Conservation (phyloP, 2,888 invertebrate genomes). For the Achlya flavicornis region DNA sequence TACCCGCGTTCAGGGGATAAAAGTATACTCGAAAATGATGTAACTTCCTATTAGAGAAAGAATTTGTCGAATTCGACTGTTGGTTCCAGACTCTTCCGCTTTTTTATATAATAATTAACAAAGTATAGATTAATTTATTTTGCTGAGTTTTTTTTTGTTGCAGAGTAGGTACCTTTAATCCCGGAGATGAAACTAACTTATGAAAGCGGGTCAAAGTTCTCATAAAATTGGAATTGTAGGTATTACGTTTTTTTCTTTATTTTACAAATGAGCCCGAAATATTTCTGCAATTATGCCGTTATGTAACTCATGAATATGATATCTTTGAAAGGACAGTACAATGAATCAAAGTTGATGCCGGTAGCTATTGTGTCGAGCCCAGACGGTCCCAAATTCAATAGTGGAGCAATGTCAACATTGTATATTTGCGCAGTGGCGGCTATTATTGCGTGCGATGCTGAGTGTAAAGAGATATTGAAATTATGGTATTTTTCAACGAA, state of each 20-base stretch:
- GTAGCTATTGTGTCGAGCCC: constrained; percentile 4
- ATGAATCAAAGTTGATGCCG: constrained; percentile 2
- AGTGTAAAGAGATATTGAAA: neutral
- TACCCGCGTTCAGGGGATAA: no score
- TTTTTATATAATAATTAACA: no score
- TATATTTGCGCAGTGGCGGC: neutral
- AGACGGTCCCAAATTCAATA: constrained; percentile 6
- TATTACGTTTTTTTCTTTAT: neutral
- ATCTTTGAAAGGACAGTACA: constrained; percentile 5
- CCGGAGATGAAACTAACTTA: no score
- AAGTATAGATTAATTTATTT: no score
- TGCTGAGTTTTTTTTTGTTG: no score
- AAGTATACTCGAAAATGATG: no score
- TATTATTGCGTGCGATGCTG: neutral
- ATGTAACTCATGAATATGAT: neutral
- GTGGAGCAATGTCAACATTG: constrained; percentile 2
- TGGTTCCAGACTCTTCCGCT: no score
- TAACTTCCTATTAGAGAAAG: no score
- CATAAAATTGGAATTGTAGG: no score
- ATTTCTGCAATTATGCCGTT: neutral
- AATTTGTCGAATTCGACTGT: no score
- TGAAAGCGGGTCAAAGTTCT: no score
- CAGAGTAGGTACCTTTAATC: no score
- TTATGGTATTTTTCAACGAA: neutral
- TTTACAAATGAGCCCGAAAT: neutral